These are phyloP conservation scores for Nesogale talazaci DNA, from an alignment of 2,113 vertebrate genomes.

Conservation along the genomic window DNA sequence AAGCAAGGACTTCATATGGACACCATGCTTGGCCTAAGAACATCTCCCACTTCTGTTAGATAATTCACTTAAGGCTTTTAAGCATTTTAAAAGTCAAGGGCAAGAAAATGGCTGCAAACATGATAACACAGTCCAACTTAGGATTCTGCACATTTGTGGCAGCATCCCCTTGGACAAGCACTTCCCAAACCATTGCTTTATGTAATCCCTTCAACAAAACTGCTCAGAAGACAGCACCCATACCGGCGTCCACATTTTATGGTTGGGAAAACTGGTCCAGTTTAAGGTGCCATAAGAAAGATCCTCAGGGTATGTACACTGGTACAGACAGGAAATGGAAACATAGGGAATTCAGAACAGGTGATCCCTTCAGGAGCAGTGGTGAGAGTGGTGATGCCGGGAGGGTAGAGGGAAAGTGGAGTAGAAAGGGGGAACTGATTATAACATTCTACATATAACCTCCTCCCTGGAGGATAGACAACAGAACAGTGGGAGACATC, in stretches of 20 bases:
- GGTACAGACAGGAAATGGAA: too few relatives aligned
- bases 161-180: background rate
- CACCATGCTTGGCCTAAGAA: background rate
- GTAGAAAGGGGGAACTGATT: too few relatives aligned
- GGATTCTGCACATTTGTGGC: background rate
- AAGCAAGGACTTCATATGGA: background rate
- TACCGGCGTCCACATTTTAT: background rate
- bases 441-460: too few relatives aligned
- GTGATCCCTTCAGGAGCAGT: too few relatives aligned
- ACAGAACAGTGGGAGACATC: too few relatives aligned
- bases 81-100: constrained; percentile 55
- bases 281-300: background rate
- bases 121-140: background rate
- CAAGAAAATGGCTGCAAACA: constrained; percentile 65
- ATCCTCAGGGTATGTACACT: too few relatives aligned
- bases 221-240: background rate
- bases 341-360: too few relatives aligned
- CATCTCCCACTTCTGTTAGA: background rate
- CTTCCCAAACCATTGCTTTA: background rate
- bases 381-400: too few relatives aligned
- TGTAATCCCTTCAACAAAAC: background rate
- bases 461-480: too few relatives aligned
- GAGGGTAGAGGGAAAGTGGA: too few relatives aligned
- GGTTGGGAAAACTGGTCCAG: background rate
- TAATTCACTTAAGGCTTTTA: constrained; percentile 55